Evolutionary conservation across 2,113 vertebrate species (phyloP).

Genomic region (Prietella phreatophila): DNA sequence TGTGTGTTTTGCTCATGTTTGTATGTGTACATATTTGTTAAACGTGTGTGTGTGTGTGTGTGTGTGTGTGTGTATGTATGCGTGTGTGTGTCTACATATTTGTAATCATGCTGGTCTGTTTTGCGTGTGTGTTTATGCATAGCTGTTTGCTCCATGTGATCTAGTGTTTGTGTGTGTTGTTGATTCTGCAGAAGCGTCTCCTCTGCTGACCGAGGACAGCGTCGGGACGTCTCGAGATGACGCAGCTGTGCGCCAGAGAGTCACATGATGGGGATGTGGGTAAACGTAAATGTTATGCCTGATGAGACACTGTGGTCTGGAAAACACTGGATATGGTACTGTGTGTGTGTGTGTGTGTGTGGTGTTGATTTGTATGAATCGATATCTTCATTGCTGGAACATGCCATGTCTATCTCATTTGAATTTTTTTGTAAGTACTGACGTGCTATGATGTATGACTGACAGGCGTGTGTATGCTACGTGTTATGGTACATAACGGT

Average conservation of each 20-base stretch:
- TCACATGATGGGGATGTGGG: neutral
- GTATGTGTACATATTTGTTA: too few relatives aligned
- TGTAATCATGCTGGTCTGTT: neutral
- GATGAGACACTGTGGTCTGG: neutral
- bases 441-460: neutral
- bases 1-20: neutral
- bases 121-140: neutral
- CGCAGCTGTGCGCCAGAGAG: conserved; percentile 54
- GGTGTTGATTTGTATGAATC: neutral
- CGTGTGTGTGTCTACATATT: too few relatives aligned
- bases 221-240: conserved; percentile 20
- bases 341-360: neutral
- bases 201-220: conserved; percentile 48
- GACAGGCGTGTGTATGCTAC: neutral
- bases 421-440: neutral
- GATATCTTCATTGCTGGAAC: neutral
- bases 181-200: conserved; percentile 56
- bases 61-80: neutral
- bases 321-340: neutral
- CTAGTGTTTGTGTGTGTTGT: conserved; percentile 5
- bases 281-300: neutral
- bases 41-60: neutral
- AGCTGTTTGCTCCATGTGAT: neutral
- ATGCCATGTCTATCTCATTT: neutral
- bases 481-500: neutral